phyloP scores from a whole-genome alignment of 2,797 vertebrate genomes.

The Phyllotis vaccarum region DNA sequence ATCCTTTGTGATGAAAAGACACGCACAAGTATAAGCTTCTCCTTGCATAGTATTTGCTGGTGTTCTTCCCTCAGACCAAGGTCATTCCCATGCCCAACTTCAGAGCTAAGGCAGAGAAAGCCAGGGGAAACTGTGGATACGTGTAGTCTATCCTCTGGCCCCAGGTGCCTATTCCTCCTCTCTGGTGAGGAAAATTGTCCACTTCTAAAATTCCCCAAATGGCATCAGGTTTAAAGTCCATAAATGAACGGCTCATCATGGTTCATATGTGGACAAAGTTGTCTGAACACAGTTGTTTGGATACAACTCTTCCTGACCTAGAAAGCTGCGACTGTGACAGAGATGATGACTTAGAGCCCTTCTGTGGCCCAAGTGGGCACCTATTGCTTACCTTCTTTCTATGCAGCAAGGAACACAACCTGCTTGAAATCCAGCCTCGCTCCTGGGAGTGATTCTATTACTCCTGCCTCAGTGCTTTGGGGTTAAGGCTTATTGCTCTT shows the following conservation, averaged over 20 bases:
- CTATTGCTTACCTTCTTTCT: neutral
- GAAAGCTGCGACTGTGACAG: neutral
- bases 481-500: no score
- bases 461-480: no score
- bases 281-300: neutral
- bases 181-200: neutral
- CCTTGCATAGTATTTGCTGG: neutral
- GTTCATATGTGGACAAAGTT: neutral
- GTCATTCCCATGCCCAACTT: neutral
- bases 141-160: neutral
- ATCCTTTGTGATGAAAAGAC: neutral
- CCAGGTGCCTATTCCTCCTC: neutral
- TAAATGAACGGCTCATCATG: no score
- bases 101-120: neutral
- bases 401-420: no score
- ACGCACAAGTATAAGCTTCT: neutral
- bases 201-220: neutral
- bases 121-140: neutral
- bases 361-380: neutral
- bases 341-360: neutral
- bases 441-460: no score
- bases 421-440: neutral
- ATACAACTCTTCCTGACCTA: neutral
- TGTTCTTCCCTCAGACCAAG: neutral
- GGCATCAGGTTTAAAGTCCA: no score